Evolutionary conservation across 2,113 vertebrate species (phyloP).

Genomic region (Antennarius striatus): DNA sequence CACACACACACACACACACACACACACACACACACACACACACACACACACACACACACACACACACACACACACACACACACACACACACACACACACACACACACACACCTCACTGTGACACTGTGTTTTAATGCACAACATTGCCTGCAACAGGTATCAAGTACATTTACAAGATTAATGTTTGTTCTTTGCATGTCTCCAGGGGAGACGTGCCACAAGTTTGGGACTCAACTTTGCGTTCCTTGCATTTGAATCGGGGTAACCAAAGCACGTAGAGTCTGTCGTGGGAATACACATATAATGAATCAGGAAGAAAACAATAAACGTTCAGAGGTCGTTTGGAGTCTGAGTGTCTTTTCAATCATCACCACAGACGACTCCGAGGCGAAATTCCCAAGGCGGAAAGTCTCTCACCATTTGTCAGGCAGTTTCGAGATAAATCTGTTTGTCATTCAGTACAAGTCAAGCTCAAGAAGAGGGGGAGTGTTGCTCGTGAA

Average conservation of each 20-base stretch:
- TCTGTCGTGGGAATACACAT: slow-evolving; percentile 25
- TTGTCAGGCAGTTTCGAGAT: slow-evolving; percentile 35
- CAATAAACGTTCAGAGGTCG: slow-evolving; percentile 39
- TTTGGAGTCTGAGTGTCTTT: slow-evolving; percentile 52
- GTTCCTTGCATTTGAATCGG: slow-evolving; percentile 16
- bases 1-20: too few species aligned
- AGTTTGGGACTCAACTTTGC: slow-evolving; percentile 21
- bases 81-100: not conserved
- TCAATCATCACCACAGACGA: slow-evolving; percentile 45
- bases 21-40: too few species aligned
- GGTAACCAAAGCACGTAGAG: slow-evolving; percentile 19
- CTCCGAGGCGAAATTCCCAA: slow-evolving; percentile 49
- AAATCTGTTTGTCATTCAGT: slow-evolving; percentile 19
- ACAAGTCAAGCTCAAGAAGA: not conserved
- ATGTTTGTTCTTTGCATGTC: slow-evolving; percentile 7
- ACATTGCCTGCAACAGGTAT: too few species aligned
- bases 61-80: too few species aligned
- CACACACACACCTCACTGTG: not conserved
- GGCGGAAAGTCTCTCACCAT: slow-evolving; percentile 15
- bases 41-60: too few species aligned
- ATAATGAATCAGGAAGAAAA: slow-evolving; percentile 62
- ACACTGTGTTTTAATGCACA: too few species aligned
- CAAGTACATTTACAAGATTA: too few species aligned
- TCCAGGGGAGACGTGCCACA: slow-evolving; percentile 27
- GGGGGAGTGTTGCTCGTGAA: not conserved